Evolutionary conservation across 2,888 invertebrate genomes (phyloP), one percentile per base, ranked within the genome.

Genomic region (Drosophila suboccidentalis): DNA sequence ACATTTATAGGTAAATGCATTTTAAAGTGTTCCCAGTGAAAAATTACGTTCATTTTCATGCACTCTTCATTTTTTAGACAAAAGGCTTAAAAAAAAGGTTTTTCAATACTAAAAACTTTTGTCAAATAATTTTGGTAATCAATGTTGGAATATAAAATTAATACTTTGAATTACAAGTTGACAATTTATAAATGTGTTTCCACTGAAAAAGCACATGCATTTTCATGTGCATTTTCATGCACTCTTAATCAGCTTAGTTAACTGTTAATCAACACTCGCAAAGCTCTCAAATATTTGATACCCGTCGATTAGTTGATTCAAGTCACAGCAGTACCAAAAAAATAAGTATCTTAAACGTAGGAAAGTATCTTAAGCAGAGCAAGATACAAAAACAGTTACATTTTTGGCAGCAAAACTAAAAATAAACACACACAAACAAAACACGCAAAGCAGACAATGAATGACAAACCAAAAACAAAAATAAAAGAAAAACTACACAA

Each of bases 391-490:
- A 60, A 51, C 51, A 60, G 65, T 71, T 75, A 70, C 70, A 74
- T 63, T 74, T 81, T 78, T 78, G 78, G 78, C 67, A 70, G 49
- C 66, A 36, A 72, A 73, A 76, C 80, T 80, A 79, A 80, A 79
- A 80, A 79, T 79, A 79, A 77, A 60, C 47, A 51, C 53, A 71
- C 50, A 75, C 50, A 62, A 29, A 44, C 36, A 53, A 71, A 57
- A 80, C 59, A 76, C 72, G 55, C 38, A 17, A 39, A 47, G 29
- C 58, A 77, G 71, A 71, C 65, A 74, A 83, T 80, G 81, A 74
- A 83, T 80, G 81, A 78, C 72, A 81, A 70, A 70, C 64, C 68
- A 80, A 75, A 69, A 79, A 77, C 67, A 77, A 82, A 75, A 77
- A 71, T 61, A 70, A 46, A 70, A 46, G 41, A 62, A 70, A 58